Conservation (phyloP, 2,113 vertebrate genomes). For the Picathartes gymnocephalus region DNA sequence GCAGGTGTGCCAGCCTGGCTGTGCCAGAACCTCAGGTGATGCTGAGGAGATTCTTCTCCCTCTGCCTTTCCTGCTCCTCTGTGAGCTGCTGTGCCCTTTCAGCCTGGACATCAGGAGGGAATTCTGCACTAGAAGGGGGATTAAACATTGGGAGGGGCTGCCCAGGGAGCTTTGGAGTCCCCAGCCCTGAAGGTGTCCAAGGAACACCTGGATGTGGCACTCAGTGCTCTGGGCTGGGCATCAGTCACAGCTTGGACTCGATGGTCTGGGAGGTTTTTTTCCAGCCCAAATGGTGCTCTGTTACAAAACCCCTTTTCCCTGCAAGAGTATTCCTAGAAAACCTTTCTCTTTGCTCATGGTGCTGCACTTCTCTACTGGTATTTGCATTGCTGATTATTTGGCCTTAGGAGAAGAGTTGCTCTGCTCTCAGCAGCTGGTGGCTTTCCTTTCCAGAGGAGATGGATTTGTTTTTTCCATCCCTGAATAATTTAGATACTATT, state of each 20-base stretch:
- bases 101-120: neutral
- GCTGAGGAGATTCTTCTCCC: neutral
- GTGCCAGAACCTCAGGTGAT: neutral
- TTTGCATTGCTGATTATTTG: slow-evolving; percentile 5
- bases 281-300: neutral
- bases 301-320: neutral
- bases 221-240: neutral
- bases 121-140: neutral
- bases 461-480: slow-evolving; percentile 3
- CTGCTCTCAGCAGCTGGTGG: neutral
- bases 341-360: neutral
- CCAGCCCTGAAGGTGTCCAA: neutral
- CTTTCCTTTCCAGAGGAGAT: neutral
- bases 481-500: slow-evolving; percentile 23
- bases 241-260: neutral
- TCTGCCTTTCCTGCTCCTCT: neutral
- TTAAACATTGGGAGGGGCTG: neutral
- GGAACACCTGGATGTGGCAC: neutral
- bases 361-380: neutral
- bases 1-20: neutral
- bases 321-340: neutral
- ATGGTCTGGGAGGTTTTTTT: neutral
- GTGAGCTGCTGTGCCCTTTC: neutral
- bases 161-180: neutral
- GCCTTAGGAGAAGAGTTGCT: neutral